A percentile compares a stretch with the other conserved stretches of the same genome.
Conservation (phyloP, 92 coral and sea anemone genomes). For the Epizoanthus scotinus region DNA sequence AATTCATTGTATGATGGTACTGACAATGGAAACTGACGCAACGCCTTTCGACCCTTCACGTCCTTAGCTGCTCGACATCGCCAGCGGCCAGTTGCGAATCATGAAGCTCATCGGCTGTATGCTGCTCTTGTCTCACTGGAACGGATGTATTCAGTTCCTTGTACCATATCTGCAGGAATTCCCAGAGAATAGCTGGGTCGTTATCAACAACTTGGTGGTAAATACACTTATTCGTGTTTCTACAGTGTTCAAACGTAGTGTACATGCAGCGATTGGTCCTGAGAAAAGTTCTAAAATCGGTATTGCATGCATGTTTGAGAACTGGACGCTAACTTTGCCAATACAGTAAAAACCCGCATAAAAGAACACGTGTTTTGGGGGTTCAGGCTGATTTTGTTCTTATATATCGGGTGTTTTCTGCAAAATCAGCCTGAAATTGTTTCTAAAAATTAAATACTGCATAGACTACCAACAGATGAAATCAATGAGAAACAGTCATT, state of each 20-base stretch:
- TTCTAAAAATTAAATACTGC: too few relatives aligned
- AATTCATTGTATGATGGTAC: background rate
- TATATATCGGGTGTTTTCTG: too few relatives aligned
- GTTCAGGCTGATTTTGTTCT: too few relatives aligned
- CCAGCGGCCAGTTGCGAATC: constrained; percentile 93
- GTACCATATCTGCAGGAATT: constrained; percentile 92
- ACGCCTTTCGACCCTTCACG: background rate
- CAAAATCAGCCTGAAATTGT: too few relatives aligned
- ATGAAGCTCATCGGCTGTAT: constrained; percentile 90
- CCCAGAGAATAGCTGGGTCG: constrained; percentile 94
- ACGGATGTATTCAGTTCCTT: constrained; percentile 96
- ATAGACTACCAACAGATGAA: too few relatives aligned
- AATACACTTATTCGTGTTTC: background rate
- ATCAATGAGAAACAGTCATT: too few relatives aligned
- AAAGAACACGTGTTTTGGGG: too few relatives aligned
- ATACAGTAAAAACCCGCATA: too few relatives aligned
- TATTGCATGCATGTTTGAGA: too few relatives aligned
- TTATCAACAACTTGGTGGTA: constrained; percentile 81
- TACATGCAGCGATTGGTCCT: too few relatives aligned
- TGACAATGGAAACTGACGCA: background rate
- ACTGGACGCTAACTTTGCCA: too few relatives aligned
- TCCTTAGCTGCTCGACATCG: constrained; percentile 83
- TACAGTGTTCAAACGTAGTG: background rate
- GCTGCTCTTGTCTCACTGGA: constrained; percentile 97
- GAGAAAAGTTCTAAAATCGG: too few relatives aligned